Conservation (phyloP, 1,140 invertebrate genomes). For the Cryptotermes secundus region DNA sequence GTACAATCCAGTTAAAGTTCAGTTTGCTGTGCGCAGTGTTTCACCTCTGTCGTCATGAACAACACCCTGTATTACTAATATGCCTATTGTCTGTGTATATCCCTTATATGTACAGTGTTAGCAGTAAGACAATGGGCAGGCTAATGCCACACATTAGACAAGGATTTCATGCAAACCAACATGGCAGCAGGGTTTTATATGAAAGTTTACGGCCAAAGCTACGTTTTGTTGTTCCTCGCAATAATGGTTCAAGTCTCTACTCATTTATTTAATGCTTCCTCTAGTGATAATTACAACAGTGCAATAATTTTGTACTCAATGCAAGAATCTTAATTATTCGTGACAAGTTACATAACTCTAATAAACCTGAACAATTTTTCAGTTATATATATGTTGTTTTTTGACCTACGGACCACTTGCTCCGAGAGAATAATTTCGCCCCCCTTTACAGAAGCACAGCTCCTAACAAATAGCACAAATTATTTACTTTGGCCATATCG, state of each 20-base stretch:
- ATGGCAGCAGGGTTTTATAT: background rate
- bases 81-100: background rate
- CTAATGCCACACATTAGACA: background rate
- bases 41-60: too few relatives aligned
- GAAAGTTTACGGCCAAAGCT: background rate
- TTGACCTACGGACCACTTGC: too few relatives aligned
- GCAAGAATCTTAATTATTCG: too few relatives aligned
- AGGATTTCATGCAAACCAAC: background rate
- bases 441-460: background rate
- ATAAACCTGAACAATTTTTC: too few relatives aligned
- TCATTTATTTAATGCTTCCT: background rate
- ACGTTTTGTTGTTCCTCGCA: background rate
- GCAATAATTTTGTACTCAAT: too few relatives aligned
- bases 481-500: background rate
- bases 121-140: conserved; percentile 9
- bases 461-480: background rate
- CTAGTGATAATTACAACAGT: too few relatives aligned
- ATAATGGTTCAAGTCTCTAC: background rate
- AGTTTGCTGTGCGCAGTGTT: too few relatives aligned
- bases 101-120: background rate
- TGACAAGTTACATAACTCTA: too few relatives aligned
- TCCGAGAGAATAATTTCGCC: too few relatives aligned
- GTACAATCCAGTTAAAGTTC: too few relatives aligned
- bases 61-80: background rate
- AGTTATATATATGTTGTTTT: too few relatives aligned